phyloP scores from a whole-genome alignment of 2,888 invertebrate genomes.

The Drosophila putrida region DNA sequence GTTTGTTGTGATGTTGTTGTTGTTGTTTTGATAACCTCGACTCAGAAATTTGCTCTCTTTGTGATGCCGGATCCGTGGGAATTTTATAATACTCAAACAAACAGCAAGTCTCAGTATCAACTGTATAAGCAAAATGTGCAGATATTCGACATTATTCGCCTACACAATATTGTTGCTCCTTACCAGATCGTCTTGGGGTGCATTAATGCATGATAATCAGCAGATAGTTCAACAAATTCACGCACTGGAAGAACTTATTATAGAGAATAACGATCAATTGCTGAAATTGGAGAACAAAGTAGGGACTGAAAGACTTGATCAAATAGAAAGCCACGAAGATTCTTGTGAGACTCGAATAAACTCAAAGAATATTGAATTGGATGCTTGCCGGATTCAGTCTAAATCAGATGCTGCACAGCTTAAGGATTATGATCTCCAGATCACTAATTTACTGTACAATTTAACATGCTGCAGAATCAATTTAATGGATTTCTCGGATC shows the following conservation, averaged over 20 bases:
- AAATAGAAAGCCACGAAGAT: not conserved
- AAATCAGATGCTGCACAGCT: not conserved
- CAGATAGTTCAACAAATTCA: not conserved
- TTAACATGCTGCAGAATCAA: not conserved
- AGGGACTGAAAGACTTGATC: not conserved
- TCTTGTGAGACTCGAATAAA: not conserved
- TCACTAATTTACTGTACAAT: not conserved
- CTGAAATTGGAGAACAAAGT: not conserved
- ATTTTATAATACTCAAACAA: not conserved
- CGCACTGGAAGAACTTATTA: not conserved
- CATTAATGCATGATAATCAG: not conserved
- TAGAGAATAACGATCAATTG: not conserved
- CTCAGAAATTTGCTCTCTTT: not conserved
- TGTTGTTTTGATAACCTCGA: not conserved
- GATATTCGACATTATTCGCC: not conserved
- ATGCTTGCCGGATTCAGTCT: not conserved
- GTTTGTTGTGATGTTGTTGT: not conserved
- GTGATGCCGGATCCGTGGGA: not conserved
- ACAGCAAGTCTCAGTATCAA: not conserved
- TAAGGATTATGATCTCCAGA: not conserved
- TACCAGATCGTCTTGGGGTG: not conserved
- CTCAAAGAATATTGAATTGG: not conserved
- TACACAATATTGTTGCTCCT: not conserved
- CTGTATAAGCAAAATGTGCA: slow-evolving; percentile 1
- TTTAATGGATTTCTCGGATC: not conserved